Base-by-base conservation (phyloP, 2,797 vertebrate genomes). In the Labroides dimidiatus region DNA sequence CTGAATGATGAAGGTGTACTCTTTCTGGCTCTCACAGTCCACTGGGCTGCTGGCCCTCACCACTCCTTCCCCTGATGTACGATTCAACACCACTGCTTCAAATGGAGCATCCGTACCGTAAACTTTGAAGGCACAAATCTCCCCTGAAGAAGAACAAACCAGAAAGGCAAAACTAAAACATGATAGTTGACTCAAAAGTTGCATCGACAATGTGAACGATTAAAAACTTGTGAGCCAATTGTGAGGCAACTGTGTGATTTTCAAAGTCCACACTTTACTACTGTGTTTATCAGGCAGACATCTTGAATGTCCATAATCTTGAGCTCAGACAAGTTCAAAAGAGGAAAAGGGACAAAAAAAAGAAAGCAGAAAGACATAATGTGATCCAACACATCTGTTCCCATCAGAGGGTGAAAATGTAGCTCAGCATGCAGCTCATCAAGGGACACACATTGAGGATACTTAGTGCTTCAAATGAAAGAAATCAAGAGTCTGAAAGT, bases 101-200 rank as follows among this genome's bases (percentile, higher is more conserved):
- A 99, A 99, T 0, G 96, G 96, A 65, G 92, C 94, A 54, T 96
- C 96, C 59, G 96, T 95, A 33, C 97, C 97, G 0, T 96, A 96
- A 89, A 99, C 97, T 94, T 97, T 97, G 89, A 99, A 99, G 50
- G 96, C 96, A 90, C 98, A 99, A 81, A 99, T 99, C 91, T 98
- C 97, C 73, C 98, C 97, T 99, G 17, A 50, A 71, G 11, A 65
- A 53, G 4, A 4, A 71, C 65, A 0, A 58, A 10, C 68, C 16
- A 33, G 30, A 6, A 33, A 6, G 30, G 30, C 30, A 8, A 4
- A 1, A 33, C 3, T 9, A 53, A 30, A 16, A 68, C 23, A n/a
- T 19, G 8, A 13, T 63, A 10, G 30, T 42, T 51, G 19, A 20
- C 13, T 12, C 62, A 21, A 45, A 17, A 61, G 4, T 39, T 33